phyloP scores from a whole-genome alignment of 2,888 invertebrate species.

The Sabatieria punctata region DNA sequence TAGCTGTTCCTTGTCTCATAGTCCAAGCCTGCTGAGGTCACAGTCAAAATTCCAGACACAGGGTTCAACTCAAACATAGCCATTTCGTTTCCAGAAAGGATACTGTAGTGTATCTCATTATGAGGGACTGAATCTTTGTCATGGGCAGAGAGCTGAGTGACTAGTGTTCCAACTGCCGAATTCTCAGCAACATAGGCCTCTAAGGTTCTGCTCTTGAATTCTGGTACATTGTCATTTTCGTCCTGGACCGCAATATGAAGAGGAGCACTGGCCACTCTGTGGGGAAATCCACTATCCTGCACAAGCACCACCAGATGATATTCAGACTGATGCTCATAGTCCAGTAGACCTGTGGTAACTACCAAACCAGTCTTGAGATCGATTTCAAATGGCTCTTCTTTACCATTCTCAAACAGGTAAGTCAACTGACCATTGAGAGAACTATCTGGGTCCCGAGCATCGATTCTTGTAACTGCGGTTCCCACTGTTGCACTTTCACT shows the following conservation, averaged over 20 bases:
- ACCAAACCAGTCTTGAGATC: conserved; percentile 68
- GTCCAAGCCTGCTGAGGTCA: no score
- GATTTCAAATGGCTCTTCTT: conserved; percentile 47
- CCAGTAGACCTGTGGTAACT: conserved; percentile 57
- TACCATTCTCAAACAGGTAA: conserved; percentile 47
- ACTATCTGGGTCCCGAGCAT: conserved; percentile 59
- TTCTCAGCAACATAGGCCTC: conserved; percentile 67
- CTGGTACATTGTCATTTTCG: conserved; percentile 56
- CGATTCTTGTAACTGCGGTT: conserved; percentile 62
- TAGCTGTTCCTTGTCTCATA: conserved; percentile 65
- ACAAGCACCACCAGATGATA: conserved; percentile 73
- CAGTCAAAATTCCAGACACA: conserved; percentile 52
- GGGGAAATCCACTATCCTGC: conserved; percentile 62
- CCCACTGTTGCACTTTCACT: conserved; percentile 76
- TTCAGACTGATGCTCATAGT: conserved; percentile 66
- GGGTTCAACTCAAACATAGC: conserved; percentile 59
- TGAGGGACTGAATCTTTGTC: conserved; percentile 76
- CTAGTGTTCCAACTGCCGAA: conserved; percentile 52
- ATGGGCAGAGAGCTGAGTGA: conserved; percentile 54
- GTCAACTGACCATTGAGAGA: conserved; percentile 76
- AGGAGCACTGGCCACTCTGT: conserved; percentile 60
- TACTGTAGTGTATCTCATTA: conserved; percentile 62
- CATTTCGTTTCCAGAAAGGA: no score
- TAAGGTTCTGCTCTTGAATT: conserved; percentile 58
- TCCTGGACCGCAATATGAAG: conserved; percentile 69